Percentiles rank a stretch among this genome's conserved stretches.
Conservation (phyloP, 1,140 invertebrate genomes). For the Tetramorium parvispinum region DNA sequence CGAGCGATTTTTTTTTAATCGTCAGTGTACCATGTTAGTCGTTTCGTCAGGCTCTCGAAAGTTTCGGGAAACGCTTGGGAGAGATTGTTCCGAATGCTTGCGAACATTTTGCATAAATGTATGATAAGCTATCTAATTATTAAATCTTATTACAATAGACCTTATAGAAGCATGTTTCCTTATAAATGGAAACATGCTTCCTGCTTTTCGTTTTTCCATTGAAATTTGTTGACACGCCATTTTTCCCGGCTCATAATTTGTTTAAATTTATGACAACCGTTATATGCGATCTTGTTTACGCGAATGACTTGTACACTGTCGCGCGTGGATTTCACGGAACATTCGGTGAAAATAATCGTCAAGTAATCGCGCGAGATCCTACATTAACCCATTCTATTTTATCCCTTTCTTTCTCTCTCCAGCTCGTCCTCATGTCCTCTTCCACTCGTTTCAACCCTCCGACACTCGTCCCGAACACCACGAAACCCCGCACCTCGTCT, state of each 20-base stretch:
- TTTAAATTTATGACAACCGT: conserved; percentile 18
- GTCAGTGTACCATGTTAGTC: conserved; percentile 25
- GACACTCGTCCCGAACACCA: conserved; percentile 70
- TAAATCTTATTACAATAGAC: not conserved
- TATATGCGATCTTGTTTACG: conserved; percentile 43
- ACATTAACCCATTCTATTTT: conserved; percentile 82
- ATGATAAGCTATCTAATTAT: not conserved
- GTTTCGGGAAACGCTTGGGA: conserved; percentile 39
- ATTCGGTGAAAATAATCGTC: conserved; percentile 71
- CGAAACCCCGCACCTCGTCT: conserved; percentile 75
- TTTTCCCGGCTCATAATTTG: not conserved
- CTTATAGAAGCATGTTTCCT: not conserved
- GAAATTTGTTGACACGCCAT: conserved; percentile 16
- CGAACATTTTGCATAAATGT: not conserved
- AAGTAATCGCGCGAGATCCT: conserved; percentile 77
- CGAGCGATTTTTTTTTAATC: conserved; percentile 48
- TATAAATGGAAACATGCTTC: not conserved
- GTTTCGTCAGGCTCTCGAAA: conserved; percentile 45
- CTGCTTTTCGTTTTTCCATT: not conserved
- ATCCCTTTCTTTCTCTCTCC: conserved; percentile 59
- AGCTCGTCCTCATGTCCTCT: conserved; percentile 67
- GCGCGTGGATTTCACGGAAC: conserved; percentile 65
- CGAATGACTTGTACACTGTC: conserved; percentile 64
- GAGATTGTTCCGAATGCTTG: not conserved
- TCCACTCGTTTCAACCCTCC: conserved; percentile 70